Conservation (phyloP, 2,113 vertebrate genomes). For the Macroglossus sobrinus region DNA sequence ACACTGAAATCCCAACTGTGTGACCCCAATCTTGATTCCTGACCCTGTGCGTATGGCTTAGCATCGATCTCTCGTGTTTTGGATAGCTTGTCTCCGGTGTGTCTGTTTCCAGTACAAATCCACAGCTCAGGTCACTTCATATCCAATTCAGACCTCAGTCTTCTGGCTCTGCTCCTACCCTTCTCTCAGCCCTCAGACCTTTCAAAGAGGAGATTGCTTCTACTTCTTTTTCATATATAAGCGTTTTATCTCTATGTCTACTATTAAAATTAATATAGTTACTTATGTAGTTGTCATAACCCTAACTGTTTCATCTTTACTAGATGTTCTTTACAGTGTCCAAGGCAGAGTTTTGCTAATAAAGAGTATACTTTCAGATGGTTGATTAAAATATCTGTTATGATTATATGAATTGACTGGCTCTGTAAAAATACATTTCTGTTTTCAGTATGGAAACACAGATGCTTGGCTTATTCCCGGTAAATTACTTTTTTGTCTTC, state of each 20-base stretch:
- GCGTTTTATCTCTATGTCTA: background rate
- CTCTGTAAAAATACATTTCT: background rate
- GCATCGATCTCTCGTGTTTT: background rate
- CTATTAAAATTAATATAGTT: background rate
- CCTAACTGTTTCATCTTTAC: background rate
- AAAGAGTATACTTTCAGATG: background rate
- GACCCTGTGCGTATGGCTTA: background rate
- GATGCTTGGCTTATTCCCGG: background rate
- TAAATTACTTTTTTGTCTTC: background rate
- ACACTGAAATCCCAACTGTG: background rate
- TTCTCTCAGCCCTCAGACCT: background rate
- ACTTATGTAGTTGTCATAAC: background rate
- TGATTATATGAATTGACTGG: background rate
- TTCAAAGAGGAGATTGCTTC: background rate
- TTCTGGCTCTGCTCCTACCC: background rate
- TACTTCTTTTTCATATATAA: background rate
- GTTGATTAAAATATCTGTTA: background rate
- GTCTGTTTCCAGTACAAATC: background rate
- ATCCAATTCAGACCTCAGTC: background rate
- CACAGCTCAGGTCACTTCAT: background rate
- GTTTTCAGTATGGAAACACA: background rate
- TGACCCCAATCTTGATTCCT: background rate
- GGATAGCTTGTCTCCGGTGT: background rate
- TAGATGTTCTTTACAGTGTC: background rate
- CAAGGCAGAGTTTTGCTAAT: background rate